Base-by-base conservation (phyloP, 2,113 vertebrate species). In the Festucalex cinctus region DNA sequence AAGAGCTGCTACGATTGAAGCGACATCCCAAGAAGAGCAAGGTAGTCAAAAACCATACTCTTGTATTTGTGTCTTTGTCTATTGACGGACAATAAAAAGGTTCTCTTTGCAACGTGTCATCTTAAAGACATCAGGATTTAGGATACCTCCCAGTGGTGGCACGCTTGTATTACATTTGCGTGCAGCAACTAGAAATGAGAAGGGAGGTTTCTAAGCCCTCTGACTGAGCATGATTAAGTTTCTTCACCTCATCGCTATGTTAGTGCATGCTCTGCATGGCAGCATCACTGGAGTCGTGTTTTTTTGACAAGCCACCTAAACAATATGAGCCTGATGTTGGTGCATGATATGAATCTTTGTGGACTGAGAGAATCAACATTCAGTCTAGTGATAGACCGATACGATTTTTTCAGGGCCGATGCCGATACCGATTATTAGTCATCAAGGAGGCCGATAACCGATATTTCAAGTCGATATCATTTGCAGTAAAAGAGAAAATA, bases 1-100 rank as follows among this genome's bases (percentile, higher is more conserved):
- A 99, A 83, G 96, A 99, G 61, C 93, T 99, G 56, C 85, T 99
- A 73, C 80, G 95, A 43, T 95, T 98, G 84, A 91, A 87, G 14
- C 88, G 92, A 26, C 72, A 70, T 24, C 93, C 92, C 81, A 94
- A 92, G 80, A 97, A 86, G 91, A 93, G 78, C 85, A 98, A 96
- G 94, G 97, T 97, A 93, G 69, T 0, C 0, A 26, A 51, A 61
- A 16, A 44, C 1, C 9, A 37, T 22, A 2, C 20, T 61, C 5
- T 10, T 20, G 3, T 26, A 32, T 32, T 2, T 14, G 39, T 28
- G 39, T 5, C 44, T 44, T 41, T 46, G 35, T 54, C 6, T 20
- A 16, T 16, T 35, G 13, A 56, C 2, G 62, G 7, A 10, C 6
- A 32, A 13, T 10, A 20, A 37, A 54, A 43, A 71, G 6, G 57